Evolutionary conservation across 2,888 invertebrate genomes (phyloP).

Genomic region (Euzophera pinguis): DNA sequence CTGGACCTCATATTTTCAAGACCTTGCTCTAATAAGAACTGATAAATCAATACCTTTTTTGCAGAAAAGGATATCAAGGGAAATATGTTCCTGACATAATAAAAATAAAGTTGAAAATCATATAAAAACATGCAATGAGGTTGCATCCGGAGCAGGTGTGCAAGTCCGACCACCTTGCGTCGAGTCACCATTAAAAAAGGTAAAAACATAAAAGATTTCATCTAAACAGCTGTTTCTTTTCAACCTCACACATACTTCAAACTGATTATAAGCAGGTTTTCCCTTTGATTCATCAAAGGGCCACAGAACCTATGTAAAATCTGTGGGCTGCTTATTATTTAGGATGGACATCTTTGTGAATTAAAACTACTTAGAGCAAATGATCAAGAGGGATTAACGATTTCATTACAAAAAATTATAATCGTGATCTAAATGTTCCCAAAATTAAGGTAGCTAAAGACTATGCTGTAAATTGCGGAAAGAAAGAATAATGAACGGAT

Average conservation of each 20-base stretch:
- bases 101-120: neutral
- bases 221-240: constrained; percentile 37
- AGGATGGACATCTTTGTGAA: no score
- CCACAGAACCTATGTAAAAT: no score
- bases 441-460: no score
- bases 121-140: neutral
- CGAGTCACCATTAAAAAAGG: constrained; percentile 27
- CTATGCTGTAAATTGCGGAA: no score
- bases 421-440: no score
- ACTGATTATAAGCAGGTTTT: no score
- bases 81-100: neutral
- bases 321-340: no score
- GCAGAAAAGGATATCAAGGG: constrained; percentile 13
- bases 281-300: no score
- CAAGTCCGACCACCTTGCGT: constrained; percentile 44
- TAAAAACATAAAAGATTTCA: constrained; percentile 28
- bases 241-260: neutral
- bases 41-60: constrained; percentile 18
- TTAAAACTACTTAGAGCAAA: no score
- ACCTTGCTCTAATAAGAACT: neutral
- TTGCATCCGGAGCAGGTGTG: constrained; percentile 48
- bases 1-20: neutral
- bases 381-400: no score
- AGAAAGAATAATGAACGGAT: no score
- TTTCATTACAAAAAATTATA: no score